These are phyloP conservation scores for Sterna hirundo DNA, from an alignment of 2,113 vertebrate species.

Conservation along the genomic window DNA sequence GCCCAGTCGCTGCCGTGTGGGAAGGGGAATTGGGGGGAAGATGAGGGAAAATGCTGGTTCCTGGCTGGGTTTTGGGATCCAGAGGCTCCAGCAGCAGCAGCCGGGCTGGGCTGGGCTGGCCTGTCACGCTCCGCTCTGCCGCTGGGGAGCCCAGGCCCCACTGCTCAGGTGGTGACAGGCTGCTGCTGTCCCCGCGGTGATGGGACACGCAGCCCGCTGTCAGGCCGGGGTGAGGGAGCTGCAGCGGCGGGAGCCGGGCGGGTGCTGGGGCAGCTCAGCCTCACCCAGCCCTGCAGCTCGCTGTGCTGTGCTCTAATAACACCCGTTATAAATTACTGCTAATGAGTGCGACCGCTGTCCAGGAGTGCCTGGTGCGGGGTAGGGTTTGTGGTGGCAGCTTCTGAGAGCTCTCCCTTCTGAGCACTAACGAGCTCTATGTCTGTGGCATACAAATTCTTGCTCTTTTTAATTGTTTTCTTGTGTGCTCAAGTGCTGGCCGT, in stretches of 20 bases:
- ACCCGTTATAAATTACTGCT: too few relatives aligned
- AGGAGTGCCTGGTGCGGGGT: background rate
- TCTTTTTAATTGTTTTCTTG: background rate
- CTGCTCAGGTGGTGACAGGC: background rate
- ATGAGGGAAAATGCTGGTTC: background rate
- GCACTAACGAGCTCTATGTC: fast-evolving
- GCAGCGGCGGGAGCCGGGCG: too few relatives aligned
- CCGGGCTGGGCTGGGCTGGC: too few relatives aligned
- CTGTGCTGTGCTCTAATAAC: fast-evolving
- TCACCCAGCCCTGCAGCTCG: fast-evolving
- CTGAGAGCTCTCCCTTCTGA: background rate
- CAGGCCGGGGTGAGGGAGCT: too few relatives aligned
- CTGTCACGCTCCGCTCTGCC: background rate
- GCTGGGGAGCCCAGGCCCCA: background rate
- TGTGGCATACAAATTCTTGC: too few relatives aligned
- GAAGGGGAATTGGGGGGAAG: background rate
- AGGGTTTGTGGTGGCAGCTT: background rate
- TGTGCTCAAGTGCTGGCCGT: background rate
- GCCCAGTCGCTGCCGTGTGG: fast-evolving
- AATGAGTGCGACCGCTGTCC: fast-evolving
- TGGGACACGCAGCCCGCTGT: fast-evolving
- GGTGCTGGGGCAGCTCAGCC: background rate
- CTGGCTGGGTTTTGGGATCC: background rate
- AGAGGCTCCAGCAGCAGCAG: too few relatives aligned
- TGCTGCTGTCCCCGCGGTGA: background rate